phyloP scores from a whole-genome alignment of 2,113 vertebrate species.

The Cyprinodon tularosa region DNA sequence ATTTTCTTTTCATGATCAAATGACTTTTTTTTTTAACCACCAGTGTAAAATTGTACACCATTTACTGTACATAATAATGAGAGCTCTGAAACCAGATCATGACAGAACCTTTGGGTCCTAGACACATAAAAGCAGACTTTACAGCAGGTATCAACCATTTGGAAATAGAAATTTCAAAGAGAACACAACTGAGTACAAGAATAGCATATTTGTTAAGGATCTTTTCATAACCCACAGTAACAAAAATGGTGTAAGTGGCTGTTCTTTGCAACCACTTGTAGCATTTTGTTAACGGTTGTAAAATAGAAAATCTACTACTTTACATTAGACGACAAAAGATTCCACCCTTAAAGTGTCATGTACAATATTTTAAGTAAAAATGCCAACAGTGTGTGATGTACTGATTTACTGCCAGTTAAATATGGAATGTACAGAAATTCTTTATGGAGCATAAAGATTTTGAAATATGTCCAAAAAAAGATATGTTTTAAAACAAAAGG shows the following conservation, averaged over 20 bases:
- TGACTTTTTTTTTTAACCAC: slow-evolving; percentile 81
- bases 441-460: slow-evolving; percentile 28
- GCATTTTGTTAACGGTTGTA: slow-evolving; percentile 51
- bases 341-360: slow-evolving; percentile 30
- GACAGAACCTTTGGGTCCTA: slow-evolving; percentile 77
- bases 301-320: slow-evolving; percentile 70
- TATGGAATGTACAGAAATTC: slow-evolving; percentile 40
- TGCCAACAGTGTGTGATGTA: slow-evolving; percentile 48
- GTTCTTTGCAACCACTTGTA: slow-evolving; percentile 70
- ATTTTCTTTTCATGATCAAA: slow-evolving; percentile 77
- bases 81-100: slow-evolving; percentile 79
- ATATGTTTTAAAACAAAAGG: slow-evolving; percentile 29
- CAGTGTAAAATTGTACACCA: slow-evolving; percentile 79
- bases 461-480: slow-evolving; percentile 29
- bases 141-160: slow-evolving; percentile 79
- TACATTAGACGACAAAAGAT: slow-evolving; percentile 55
- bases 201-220: slow-evolving; percentile 75
- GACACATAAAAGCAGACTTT: slow-evolving; percentile 86
- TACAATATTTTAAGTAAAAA: slow-evolving; percentile 61
- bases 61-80: slow-evolving; percentile 80
- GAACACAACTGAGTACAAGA: slow-evolving; percentile 83
- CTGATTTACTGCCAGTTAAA: slow-evolving; percentile 47
- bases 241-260: slow-evolving; percentile 65
- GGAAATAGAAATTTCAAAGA: slow-evolving; percentile 78
- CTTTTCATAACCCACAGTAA: slow-evolving; percentile 76